A percentile compares a stretch with the other conserved stretches of the same genome.
phyloP scores from a whole-genome alignment of 2,797 vertebrate genomes.

The Anguilla pacifica region DNA sequence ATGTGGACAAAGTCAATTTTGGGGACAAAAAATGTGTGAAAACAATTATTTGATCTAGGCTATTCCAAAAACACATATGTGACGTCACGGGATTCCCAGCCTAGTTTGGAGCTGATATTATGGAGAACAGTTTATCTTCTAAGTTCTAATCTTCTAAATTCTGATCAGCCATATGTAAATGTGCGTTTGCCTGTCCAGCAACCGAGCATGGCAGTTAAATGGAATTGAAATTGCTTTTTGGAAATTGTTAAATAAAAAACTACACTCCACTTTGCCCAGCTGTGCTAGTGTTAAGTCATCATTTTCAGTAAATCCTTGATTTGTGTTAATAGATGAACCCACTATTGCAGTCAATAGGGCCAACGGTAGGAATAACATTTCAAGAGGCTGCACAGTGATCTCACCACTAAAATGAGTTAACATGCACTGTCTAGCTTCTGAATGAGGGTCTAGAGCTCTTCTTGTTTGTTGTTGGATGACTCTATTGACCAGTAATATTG shows the following conservation, averaged over 20 bases:
- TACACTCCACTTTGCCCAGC: neutral
- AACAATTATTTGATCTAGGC: neutral
- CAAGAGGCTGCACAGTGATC: too few relatives aligned
- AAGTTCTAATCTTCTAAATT: neutral
- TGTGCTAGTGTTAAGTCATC: neutral
- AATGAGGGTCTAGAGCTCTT: too few relatives aligned
- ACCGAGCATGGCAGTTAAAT: neutral
- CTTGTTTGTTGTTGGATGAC: neutral
- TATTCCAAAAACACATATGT: too few relatives aligned
- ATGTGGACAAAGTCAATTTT: neutral
- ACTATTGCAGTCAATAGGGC: neutral
- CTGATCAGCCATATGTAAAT: neutral
- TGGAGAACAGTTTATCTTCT: neutral
- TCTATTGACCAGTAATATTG: neutral
- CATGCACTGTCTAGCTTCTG: neutral
- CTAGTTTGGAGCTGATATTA: neutral
- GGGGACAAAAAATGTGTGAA: neutral
- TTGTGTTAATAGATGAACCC: neutral
- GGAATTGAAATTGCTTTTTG: neutral
- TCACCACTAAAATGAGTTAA: neutral
- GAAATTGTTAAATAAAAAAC: neutral
- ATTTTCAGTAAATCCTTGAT: neutral
- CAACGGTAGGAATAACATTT: neutral
- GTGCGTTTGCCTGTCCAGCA: neutral
- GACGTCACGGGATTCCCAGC: neutral